Evolutionary conservation across 1,140 invertebrate genomes (phyloP).

Genomic region (Drepana arcuata): DNA sequence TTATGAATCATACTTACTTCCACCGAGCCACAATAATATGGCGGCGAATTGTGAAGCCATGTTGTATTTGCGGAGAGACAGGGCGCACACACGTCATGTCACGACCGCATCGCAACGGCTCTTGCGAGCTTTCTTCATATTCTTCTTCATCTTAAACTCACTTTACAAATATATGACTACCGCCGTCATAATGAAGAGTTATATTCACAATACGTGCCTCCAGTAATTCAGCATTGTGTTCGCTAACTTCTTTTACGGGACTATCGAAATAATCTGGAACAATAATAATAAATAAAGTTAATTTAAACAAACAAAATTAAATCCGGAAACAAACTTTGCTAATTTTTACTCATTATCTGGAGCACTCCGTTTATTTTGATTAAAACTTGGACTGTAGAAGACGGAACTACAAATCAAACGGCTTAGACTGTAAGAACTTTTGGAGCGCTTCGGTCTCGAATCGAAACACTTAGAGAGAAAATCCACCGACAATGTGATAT

Average conservation of each 20-base stretch:
- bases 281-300: no score
- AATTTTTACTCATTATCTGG: not conserved
- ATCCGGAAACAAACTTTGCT: no score
- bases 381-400: not conserved
- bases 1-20: constrained; percentile 39
- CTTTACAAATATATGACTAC: no score
- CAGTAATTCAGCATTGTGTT: not conserved
- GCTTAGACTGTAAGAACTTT: no score
- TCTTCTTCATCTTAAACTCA: constrained; percentile 40
- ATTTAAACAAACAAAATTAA: no score
- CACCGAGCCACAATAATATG: constrained; percentile 46
- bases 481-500: no score
- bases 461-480: no score
- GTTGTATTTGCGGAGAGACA: constrained; percentile 12
- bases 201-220: constrained; percentile 1
- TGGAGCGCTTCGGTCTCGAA: no score
- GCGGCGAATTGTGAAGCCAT: constrained; percentile 44
- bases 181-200: no score
- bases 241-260: not conserved
- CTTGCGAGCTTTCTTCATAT: constrained; percentile 17
- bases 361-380: not conserved
- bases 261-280: constrained; percentile 6
- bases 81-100: constrained; percentile 39
- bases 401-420: constrained; percentile 5
- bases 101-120: constrained; percentile 22